Base-by-base conservation (phyloP, 2,888 invertebrate genomes). In the Eumacrocentrus americanus region DNA sequence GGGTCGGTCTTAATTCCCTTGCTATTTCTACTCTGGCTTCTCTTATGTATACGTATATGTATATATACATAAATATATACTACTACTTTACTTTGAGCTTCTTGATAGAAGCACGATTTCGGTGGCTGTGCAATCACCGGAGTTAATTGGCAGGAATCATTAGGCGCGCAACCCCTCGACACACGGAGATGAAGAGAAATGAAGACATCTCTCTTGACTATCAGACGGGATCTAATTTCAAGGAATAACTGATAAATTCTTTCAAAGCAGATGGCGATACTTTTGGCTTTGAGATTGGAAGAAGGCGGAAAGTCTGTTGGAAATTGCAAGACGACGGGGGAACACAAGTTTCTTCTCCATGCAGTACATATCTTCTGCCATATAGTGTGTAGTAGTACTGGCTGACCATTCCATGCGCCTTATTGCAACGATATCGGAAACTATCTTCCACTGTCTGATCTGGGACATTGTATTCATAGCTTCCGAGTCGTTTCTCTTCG, bases 61-160 rank as follows among this genome's bases (percentile, higher is more conserved):
- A n/a, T n/a, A n/a, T n/a, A n/a, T n/a, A n/a, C n/a, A n/a, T n/a
- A n/a, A n/a, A n/a, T n/a, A n/a, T n/a, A n/a, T n/a, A n/a, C n/a
- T n/a, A n/a, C n/a, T 18, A 20, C 34, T 40, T 22, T n/a, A 1
- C 5, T 5, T 12, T 11, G 35, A 2, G 35, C 9, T 29, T 9
- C 29, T 29, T 29, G 29, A 54, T 44, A 12, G 34, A 18, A 29
- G 16, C 4, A 29, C n/a, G 18, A 34, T 54, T 44, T 44, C 20
- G 9, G 52, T 40, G 23, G 52, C 22, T 42, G 29, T 44, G 54
- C 35, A 44, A 54, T 54, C 44, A 54, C 23, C 34, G 18, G 44
- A 54, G 44, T 47, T 47, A 56, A 56, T 56, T 56, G 55, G 38
- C 12, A 47, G 23, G 34, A 47, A 56, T 47, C 18, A 56, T 46